Evolutionary conservation across 2,797 vertebrate species (phyloP).

Genomic region (Jordanella pulchra): DNA sequence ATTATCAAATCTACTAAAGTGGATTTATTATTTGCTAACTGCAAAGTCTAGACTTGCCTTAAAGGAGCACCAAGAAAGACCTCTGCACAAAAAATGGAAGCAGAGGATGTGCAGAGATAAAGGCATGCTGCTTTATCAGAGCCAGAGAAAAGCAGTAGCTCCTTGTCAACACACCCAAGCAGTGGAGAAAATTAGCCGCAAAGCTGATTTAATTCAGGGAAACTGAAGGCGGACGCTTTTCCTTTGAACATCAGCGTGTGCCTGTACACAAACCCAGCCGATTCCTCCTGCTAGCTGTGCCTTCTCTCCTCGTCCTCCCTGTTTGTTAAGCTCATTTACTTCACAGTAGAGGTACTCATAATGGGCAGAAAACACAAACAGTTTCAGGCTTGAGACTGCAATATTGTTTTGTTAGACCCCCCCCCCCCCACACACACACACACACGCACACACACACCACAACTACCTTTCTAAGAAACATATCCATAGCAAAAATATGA

Average conservation of each 20-base stretch:
- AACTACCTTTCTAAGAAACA: neutral
- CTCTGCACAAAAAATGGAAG: conserved; percentile 43
- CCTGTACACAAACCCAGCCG: conserved; percentile 62
- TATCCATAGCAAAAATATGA: conserved; percentile 26
- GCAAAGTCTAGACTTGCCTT: conserved; percentile 40
- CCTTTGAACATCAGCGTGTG: conserved; percentile 68
- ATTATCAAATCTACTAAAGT: conserved; percentile 44
- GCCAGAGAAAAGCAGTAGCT: conserved; percentile 52
- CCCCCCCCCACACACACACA: no score
- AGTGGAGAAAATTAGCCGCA: conserved; percentile 68
- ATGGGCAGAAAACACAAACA: conserved; percentile 50
- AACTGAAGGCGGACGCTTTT: conserved; percentile 70
- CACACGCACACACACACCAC: no score
- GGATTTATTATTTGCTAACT: conserved; percentile 33
- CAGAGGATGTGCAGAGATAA: conserved; percentile 59
- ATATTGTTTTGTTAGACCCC: conserved; percentile 1
- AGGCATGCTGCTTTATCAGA: conserved; percentile 57
- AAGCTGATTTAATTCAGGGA: conserved; percentile 79
- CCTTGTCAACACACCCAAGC: conserved; percentile 67
- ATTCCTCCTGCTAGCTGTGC: conserved; percentile 58
- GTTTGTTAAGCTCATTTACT: conserved; percentile 71
- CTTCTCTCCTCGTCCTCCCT: conserved; percentile 69
- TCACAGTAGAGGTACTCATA: conserved; percentile 48
- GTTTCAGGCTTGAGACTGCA: conserved; percentile 28
- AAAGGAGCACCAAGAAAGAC: conserved; percentile 26